A percentile compares a stretch with the other conserved stretches of the same genome.
Conservation (phyloP, 2,888 invertebrate genomes). For the Anoplius nigerrimus region DNA sequence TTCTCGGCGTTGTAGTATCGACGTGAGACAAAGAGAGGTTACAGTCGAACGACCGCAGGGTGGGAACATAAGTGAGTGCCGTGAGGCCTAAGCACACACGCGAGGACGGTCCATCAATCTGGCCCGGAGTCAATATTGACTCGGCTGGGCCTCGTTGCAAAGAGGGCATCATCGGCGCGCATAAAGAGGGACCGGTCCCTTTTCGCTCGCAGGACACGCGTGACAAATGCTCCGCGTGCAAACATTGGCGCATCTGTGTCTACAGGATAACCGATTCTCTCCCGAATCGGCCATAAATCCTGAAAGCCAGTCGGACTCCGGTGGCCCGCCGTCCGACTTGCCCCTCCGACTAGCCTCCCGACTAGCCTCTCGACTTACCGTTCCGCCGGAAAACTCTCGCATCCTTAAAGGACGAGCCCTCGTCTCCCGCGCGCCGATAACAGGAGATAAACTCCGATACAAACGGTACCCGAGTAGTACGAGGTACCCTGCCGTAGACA, state of each 20-base stretch:
- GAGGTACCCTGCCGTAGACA: no score
- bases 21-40: constrained; percentile 28
- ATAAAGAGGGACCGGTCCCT: constrained; percentile 68
- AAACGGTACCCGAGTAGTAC: no score
- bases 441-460: no score
- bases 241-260: constrained; percentile 74
- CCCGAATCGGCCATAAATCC: constrained; percentile 53
- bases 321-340: constrained; percentile 1
- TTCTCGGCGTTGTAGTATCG: background rate
- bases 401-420: no score
- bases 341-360: no score
- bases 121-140: constrained; percentile 73
- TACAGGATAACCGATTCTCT: constrained; percentile 64
- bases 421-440: no score
- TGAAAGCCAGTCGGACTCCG: constrained; percentile 32
- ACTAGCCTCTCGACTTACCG: no score
- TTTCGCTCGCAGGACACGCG: constrained; percentile 72
- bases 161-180: constrained; percentile 71
- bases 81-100: constrained; percentile 64
- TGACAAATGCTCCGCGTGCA: constrained; percentile 74
- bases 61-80: constrained; percentile 60
- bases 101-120: constrained; percentile 72
- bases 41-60: constrained; percentile 41
- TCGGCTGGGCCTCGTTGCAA: constrained; percentile 72
- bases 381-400: no score